Percentiles rank a stretch among this genome's conserved stretches.
Evolutionary conservation across 1,140 invertebrate species (phyloP).

Genomic region (Drosophila mojavensis): DNA sequence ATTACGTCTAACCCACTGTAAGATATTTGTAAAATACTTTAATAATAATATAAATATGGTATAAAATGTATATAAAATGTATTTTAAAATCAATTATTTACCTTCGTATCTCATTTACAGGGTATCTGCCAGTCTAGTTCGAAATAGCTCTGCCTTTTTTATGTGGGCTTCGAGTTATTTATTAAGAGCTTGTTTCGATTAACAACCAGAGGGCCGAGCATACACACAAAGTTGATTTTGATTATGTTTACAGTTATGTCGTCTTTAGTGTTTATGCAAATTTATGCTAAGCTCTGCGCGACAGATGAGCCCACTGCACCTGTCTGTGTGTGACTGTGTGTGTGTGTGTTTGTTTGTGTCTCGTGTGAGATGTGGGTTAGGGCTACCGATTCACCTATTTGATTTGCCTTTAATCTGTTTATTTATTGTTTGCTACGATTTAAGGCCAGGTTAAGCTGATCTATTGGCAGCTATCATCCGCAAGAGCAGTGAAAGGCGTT

Average conservation of each 20-base stretch:
- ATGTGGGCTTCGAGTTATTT: slow-evolving; percentile 51
- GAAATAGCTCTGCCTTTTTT: neutral
- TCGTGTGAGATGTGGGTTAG: slow-evolving; percentile 33
- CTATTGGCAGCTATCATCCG: slow-evolving; percentile 15
- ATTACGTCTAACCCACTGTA: too few species aligned
- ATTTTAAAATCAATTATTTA: too few species aligned
- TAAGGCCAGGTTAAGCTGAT: neutral
- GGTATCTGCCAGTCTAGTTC: slow-evolving; percentile 1
- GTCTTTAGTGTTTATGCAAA: slow-evolving; percentile 74
- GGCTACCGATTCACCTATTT: slow-evolving; percentile 49
- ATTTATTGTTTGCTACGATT: slow-evolving; percentile 8
- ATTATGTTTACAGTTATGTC: slow-evolving; percentile 78
- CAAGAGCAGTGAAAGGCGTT: slow-evolving; percentile 66
- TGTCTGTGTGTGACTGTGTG: neutral
- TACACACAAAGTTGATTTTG: slow-evolving; percentile 38
- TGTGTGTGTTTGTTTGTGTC: neutral
- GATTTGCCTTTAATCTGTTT: slow-evolving; percentile 68
- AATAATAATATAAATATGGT: too few species aligned
- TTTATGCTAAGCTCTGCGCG: slow-evolving; percentile 64
- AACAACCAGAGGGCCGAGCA: slow-evolving; percentile 15
- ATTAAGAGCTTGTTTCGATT: slow-evolving; percentile 62
- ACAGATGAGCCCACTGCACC: slow-evolving; percentile 17
- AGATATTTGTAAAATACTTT: too few species aligned
- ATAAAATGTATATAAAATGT: too few species aligned
- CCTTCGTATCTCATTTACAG: neutral